Base-by-base conservation (phyloP, 2,113 vertebrate species). In the Ploceus nigricollis region DNA sequence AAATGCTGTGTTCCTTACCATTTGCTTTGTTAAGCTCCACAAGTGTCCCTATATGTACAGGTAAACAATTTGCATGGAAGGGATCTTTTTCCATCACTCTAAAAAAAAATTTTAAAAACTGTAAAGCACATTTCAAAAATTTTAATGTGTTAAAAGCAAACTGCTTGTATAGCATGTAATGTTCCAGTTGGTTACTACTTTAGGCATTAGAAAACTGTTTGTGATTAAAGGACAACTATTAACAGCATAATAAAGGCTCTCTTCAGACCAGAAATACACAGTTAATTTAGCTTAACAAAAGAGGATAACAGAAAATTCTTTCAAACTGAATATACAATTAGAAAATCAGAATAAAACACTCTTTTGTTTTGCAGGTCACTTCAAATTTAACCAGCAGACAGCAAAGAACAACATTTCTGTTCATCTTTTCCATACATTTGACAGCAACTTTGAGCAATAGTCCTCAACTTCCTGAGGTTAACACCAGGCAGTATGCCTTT, bases 1-100 rank as follows among this genome's bases (percentile, higher is more conserved):
- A 57, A 81, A 66, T 44, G 10, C 14, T 68, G 24, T 27, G 16
- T 10, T 87, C 63, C 97, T 98, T 95, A 99, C 99, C 99, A 84
- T 99, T 99, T 94, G 99, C 98, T 98, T 99, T 99, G 94, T 99
- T 99, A 78, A 99, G 98, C 82, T 99, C 99, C 94, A 99, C 99
- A 80, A 99, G 97, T 2, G 99, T 99, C 94, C 99, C 99, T 98
- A 99, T 99, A 91, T 99, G 99, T 71, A 99, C 99, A 64, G 99
- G 99, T 97, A 99, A 98, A 97, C 99, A 99, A 94, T 98, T 99
- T 80, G 99, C 99, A 96, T 99, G 99, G 95, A 99, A 99, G 17
- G 99, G 99, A 94, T 99, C 99, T 98, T 99, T 99, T 64, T 99
- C 99, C 99, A 99, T 99, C 75, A 99, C 99, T 98, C 99, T 99